These are phyloP conservation scores for Acrocephalus kingi DNA, from an alignment of 2,113 vertebrate genomes.

Conservation along the genomic window DNA sequence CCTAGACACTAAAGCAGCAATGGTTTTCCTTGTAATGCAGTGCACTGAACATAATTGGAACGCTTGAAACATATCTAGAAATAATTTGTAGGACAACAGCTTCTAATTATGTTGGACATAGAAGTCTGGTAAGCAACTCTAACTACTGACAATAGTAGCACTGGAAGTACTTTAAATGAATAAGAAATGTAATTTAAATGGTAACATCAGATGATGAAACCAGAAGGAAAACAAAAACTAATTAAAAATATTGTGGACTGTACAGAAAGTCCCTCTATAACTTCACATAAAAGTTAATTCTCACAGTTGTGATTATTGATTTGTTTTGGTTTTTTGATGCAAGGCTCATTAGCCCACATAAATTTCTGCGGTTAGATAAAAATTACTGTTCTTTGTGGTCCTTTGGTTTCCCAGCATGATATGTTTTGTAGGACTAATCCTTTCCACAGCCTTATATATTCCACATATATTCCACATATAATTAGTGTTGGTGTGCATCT, in stretches of 20 bases:
- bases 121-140: neutral
- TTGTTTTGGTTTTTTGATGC: neutral
- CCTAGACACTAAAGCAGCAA: neutral
- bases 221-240: constrained; percentile 27
- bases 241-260: constrained; percentile 15
- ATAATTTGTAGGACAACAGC: constrained; percentile 42
- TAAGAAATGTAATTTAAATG: constrained; percentile 36
- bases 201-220: constrained; percentile 2
- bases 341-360: neutral
- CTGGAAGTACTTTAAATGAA: constrained; percentile 3
- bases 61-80: constrained; percentile 7
- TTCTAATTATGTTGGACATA: constrained; percentile 5
- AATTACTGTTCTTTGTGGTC: neutral
- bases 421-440: neutral
- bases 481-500: neutral
- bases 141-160: constrained; percentile 1
- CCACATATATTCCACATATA: too few relatives aligned
- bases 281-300: neutral
- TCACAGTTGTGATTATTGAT: neutral
- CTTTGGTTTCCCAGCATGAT: neutral
- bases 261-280: neutral
- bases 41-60: neutral
- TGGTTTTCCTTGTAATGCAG: neutral
- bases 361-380: constrained; percentile 24
- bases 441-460: neutral